Conservation (phyloP, 2,113 vertebrate species). For the Sapajus apella region DNA sequence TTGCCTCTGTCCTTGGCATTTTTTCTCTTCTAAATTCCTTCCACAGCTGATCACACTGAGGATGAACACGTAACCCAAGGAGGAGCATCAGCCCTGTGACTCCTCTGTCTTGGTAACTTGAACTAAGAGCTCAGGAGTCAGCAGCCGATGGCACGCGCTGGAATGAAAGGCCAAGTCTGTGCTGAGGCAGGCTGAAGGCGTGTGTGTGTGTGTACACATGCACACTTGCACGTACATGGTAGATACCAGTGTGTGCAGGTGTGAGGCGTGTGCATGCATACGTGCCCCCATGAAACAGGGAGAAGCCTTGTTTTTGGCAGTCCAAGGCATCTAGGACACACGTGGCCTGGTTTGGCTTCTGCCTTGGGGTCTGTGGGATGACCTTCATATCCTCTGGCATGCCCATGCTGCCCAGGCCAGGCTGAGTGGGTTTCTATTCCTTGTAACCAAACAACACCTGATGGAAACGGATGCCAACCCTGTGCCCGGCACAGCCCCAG, state of each 20-base stretch:
- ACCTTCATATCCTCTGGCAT: not conserved
- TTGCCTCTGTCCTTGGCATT: not conserved
- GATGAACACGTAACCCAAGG: too few relatives aligned
- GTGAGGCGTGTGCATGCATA: accelerated
- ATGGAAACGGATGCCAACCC: not conserved
- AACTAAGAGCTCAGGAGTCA: not conserved
- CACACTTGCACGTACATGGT: not conserved
- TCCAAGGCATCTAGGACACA: not conserved
- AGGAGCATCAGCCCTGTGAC: not conserved
- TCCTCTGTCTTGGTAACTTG: not conserved
- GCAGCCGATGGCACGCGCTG: not conserved
- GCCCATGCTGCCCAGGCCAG: not conserved
- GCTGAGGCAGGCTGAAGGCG: not conserved
- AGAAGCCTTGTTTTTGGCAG: not conserved
- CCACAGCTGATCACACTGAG: not conserved
- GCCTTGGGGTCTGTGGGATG: not conserved
- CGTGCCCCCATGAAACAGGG: too few relatives aligned
- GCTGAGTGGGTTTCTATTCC: not conserved
- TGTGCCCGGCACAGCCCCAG: not conserved
- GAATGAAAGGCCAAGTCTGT: not conserved
- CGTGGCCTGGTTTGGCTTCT: not conserved
- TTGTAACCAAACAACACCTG: not conserved
- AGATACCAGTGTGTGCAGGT: not conserved
- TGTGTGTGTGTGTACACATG: not conserved
- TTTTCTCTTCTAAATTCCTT: too few relatives aligned